phyloP scores from a whole-genome alignment of 2,113 vertebrate genomes.

The Pterophyllum scalare region DNA sequence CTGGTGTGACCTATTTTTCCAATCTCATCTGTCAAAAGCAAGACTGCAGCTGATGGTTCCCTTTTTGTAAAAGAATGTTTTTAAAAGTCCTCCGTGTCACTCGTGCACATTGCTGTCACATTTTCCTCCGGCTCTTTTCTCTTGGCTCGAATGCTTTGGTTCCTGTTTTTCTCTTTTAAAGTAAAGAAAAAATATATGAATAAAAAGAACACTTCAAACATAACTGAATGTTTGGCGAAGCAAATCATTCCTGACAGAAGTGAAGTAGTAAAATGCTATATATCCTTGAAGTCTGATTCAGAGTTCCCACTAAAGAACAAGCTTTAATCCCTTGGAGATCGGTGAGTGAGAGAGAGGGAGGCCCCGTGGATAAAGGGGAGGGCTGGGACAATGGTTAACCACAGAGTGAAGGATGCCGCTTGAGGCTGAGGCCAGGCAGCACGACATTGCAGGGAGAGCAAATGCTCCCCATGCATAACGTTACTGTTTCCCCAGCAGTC shows the following conservation, averaged over 20 bases:
- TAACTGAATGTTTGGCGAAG: constrained; percentile 23
- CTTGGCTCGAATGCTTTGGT: constrained; percentile 35
- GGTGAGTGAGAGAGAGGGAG: constrained; percentile 32
- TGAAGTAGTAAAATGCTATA: constrained; percentile 33
- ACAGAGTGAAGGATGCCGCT: constrained; percentile 62
- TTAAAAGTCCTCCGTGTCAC: constrained; percentile 59
- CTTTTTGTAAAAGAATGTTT: constrained; percentile 55
- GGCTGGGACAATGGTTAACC: constrained; percentile 78
- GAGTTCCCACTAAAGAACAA: constrained; percentile 37
- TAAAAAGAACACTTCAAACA: neutral
- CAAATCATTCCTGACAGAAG: constrained; percentile 28
- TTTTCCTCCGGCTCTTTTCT: constrained; percentile 62
- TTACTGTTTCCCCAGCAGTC: constrained; percentile 34
- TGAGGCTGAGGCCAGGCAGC: constrained; percentile 55
- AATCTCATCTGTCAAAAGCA: constrained; percentile 53
- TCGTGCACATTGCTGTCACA: constrained; percentile 60
- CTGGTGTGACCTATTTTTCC: constrained; percentile 79
- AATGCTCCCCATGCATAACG: constrained; percentile 44
- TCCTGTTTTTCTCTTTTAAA: constrained; percentile 5
- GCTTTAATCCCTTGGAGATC: constrained; percentile 45
- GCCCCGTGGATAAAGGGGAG: constrained; percentile 59
- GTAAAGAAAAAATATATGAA: neutral
- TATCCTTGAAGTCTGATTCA: constrained; percentile 53
- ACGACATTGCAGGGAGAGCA: constrained; percentile 59
- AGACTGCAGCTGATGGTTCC: constrained; percentile 63